Base-by-base conservation (phyloP, 2,797 vertebrate genomes). In the Halcyon leucocephala region DNA sequence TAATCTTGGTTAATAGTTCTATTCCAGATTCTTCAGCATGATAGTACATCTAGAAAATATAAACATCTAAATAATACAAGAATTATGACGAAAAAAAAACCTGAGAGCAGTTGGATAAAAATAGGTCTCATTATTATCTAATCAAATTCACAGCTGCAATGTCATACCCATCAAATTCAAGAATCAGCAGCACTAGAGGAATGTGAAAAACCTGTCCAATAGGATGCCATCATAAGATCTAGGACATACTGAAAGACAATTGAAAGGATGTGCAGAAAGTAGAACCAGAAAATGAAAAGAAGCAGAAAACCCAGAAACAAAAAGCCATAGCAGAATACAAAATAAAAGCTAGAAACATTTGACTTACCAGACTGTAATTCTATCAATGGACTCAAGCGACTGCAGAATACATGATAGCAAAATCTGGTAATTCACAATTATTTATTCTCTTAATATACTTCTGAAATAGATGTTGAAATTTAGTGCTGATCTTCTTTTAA, bases 401-500 rank as follows among this genome's bases (percentile, higher is more conserved):
- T 37, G 31, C 57, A 95, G 74, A 91, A 93, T 18, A 84, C 7
- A 44, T 39, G 48, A 65, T 5, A 85, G 46, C 19, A 87, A 94
- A 90, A 91, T 64, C 73, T 72, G 22, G 61, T 61, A 37, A 86
- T 82, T 93, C 77, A 91, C 24, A 39, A 57, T 94, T 91, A 92
- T 93, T 94, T 93, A 61, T 94, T 88, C 24, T 42, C 31, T 82
- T 85, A 84, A 85, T 82, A 82, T 57, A 86, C 58, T 82, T 88
- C 71, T 16, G 57, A 92, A 88, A 90, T 57, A 86, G 25, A 86
- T 49, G 48, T 74, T 94, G 78, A 91, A 95, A 93, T 86, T 89
- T 82, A 82, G 79, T 42, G 44, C 55, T 89, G 41, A 21, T 91
- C 29, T 60, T 72, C 82, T 91, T 64, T n/a, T 66, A 78, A 97